Base-by-base conservation (phyloP, 92 coral and sea anemone genomes). In the Ricordea florida region DNA sequence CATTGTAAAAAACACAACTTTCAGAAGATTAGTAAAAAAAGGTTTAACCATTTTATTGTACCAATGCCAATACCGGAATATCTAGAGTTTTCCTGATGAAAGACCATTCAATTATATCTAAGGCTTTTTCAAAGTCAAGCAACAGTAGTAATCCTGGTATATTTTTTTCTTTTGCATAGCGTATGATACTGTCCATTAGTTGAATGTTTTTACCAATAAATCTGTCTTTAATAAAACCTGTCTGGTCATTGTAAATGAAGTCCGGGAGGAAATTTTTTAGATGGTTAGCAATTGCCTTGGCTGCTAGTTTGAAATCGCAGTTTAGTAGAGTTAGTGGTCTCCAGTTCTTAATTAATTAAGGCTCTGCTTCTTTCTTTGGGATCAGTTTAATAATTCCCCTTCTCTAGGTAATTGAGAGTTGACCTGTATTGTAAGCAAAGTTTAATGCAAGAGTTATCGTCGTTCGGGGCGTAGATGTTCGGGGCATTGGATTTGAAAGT, bases 211-310 rank as follows among this genome's bases (percentile, higher is more conserved):
- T 69, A 7, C 79, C 49, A 40, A 67, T 68, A 43, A 57, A 67
- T 79, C 58, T 68, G 17, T 61, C 85, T 44, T 79, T 67, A 22
- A 67, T 28, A 23, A 53, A 67, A 15, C 85, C 85, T 1, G 76
- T 66, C 49, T 78, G 84, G 37, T 65, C 41, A 57, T 65, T 48
- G 26, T 49, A 17, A 41, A 79, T 79, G 18, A 79, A 50, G 2
- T 35, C 35, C 32, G 26, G 67, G 35, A 78, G 16, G 13, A 66
- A 58, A 22, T 6, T 57, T 68, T 79, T 79, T 21, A 79, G 10
- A 22, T 78, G 57, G 26, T 48, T 78, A 20, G 84, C 66, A 29
- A 66, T 50, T 5, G 68, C 62, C 32, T 68, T 68, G 4, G 85
- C 64, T 15, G 62, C 69, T 8, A 79, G 41, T 38, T 79, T 79